Evolutionary conservation across 1,140 invertebrate species (phyloP), one percentile per base, ranked within the genome.

Genomic region (Mamestra configurata): DNA sequence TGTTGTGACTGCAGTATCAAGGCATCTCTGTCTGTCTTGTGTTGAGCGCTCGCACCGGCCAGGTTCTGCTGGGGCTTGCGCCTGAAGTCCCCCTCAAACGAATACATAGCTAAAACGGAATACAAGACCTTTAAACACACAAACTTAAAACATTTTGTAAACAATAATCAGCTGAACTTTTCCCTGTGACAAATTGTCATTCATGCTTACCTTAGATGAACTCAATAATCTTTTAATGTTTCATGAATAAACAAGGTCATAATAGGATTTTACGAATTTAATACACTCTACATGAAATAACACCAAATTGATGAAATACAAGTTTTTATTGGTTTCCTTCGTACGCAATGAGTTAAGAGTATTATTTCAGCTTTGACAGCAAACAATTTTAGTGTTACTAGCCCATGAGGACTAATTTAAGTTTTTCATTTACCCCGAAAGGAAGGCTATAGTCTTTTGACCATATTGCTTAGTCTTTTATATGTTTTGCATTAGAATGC

Each of bases 21-120:
- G 77, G 97, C 96, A 85, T 98, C 97, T 86, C 97, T 97, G 96
- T 97, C 95, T 96, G 96, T 95, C 96, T 97, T 95, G 92, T 97
- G 92, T 24, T 96, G 95, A 71, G 90, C 89, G 94, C 98, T 98
- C 5, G 98, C 97, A 53, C 99, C 99, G 59, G 98, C 97, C 83
- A 99, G 96, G 95, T 98, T 98, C 95, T 99, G 98, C 82, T 98
- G 96, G 0, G 99, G 99, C 90, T 97, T 97, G 59, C 97, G 96
- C 79, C 98, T 96, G 92, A 98, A 98, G 89, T 99, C 97, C 61
- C 99, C 99, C 90, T 99, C 98, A 94, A 99, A 99, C 90, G 97
- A 98, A 93, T 98, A 98, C 96, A 96, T 96, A 59, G 66, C 84
- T 91, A 72, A 88, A 87, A 81, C 4, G 80, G 79, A 55, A 77